Percentiles rank a stretch among this genome's conserved stretches.
These are phyloP conservation scores for Tetragonula clypearis DNA, from an alignment of 1,140 invertebrate species.

Conservation along the genomic window DNA sequence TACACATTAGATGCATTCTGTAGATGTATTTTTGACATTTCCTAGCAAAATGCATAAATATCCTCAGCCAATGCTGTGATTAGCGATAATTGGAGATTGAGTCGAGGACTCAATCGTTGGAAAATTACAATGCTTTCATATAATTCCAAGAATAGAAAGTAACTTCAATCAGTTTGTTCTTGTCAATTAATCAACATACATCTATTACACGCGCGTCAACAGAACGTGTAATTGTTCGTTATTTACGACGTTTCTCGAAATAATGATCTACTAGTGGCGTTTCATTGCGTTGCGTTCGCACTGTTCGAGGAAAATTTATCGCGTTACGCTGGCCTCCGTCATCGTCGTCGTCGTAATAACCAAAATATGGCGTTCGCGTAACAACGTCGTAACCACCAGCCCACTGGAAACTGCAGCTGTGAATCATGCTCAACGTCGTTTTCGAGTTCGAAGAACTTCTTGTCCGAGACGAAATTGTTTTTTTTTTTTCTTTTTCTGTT, in stretches of 20 bases:
- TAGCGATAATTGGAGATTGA: too few species aligned
- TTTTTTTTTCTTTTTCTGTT: not conserved
- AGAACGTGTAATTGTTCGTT: not conserved
- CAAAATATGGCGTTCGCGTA: not conserved
- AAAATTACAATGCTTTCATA: too few species aligned
- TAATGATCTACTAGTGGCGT: not conserved
- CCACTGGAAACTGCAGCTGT: not conserved
- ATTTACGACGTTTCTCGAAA: not conserved
- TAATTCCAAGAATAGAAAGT: too few species aligned
- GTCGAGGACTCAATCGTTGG: too few species aligned
- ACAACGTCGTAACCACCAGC: not conserved
- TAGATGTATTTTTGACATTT: too few species aligned
- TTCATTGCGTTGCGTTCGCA: not conserved
- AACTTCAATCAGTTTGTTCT: not conserved
- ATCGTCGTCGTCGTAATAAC: not conserved
- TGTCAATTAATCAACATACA: not conserved
- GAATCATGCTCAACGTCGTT: not conserved
- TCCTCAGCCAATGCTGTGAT: too few species aligned
- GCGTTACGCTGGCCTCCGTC: not conserved
- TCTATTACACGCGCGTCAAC: not conserved
- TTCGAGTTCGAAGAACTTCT: not conserved
- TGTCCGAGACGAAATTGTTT: not conserved
- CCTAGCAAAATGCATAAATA: too few species aligned
- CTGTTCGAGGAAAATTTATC: not conserved
- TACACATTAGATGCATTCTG: too few species aligned